Conservation (phyloP, 2,888 invertebrate species). For the Heteromyza rotundicornis region DNA sequence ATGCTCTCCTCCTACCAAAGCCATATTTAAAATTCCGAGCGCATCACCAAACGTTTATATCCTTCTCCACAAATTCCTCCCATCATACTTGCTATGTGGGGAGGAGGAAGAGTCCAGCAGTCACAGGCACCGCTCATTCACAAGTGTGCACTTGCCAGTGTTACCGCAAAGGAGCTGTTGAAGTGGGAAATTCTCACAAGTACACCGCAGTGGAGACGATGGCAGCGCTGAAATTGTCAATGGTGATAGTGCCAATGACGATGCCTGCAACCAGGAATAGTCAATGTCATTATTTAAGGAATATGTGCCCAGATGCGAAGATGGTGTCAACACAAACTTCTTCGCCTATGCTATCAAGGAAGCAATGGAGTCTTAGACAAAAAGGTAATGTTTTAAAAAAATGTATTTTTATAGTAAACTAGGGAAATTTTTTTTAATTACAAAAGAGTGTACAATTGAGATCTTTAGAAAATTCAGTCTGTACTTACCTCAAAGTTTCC, state of each 20-base stretch:
- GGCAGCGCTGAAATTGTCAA: conserved; percentile 17
- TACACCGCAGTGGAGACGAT: conserved; percentile 35
- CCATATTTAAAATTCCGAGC: conserved; percentile 21
- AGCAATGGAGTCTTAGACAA: background rate
- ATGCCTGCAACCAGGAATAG: background rate
- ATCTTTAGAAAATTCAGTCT: too few relatives aligned
- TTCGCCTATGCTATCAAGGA: background rate
- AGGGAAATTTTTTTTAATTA: too few relatives aligned
- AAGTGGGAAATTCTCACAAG: conserved; percentile 59
- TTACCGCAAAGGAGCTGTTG: conserved; percentile 60
- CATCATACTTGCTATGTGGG: too few relatives aligned
- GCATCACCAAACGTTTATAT: conserved; percentile 15
- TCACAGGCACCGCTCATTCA: background rate
- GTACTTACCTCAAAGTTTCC: background rate
- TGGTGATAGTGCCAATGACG: conserved; percentile 7
- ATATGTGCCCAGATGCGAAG: background rate
- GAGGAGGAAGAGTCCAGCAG: background rate
- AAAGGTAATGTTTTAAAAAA: too few relatives aligned
- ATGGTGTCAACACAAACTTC: conserved; percentile 30
- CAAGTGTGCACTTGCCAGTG: conserved; percentile 33
- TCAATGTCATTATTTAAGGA: conserved; percentile 34
- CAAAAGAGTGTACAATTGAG: too few relatives aligned
- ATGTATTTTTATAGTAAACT: too few relatives aligned
- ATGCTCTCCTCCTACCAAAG: too few relatives aligned
- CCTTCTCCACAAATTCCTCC: conserved; percentile 15